phyloP scores from a whole-genome alignment of 2,888 invertebrate genomes.

The Sympetrum striolatum region DNA sequence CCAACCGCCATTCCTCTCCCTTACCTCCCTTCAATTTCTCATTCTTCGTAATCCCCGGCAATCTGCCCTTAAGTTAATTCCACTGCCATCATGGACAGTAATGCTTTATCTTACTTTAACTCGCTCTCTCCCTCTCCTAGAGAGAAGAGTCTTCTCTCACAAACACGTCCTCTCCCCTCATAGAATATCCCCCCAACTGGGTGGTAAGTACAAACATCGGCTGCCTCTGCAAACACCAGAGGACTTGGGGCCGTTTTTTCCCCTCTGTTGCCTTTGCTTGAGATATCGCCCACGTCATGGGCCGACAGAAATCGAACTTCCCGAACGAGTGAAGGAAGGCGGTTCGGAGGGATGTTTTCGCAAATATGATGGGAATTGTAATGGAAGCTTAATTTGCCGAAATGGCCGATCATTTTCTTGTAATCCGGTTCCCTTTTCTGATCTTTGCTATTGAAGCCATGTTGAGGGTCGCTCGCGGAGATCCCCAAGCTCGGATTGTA shows the following conservation, averaged over 20 bases:
- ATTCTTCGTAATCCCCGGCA: no score
- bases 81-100: no score
- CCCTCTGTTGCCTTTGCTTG: neutral
- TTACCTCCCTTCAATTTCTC: no score
- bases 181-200: neutral
- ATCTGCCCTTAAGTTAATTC: no score
- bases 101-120: no score
- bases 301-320: neutral
- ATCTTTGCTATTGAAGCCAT: neutral
- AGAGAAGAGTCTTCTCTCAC: neutral
- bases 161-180: neutral
- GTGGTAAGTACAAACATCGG: slow-evolving; percentile 27
- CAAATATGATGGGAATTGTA: neutral
- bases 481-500: no score
- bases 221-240: slow-evolving; percentile 31
- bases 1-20: no score
- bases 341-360: neutral
- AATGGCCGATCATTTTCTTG: neutral
- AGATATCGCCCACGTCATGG: neutral
- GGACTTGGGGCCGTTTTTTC: neutral
- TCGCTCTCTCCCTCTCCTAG: no score
- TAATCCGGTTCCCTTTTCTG: neutral
- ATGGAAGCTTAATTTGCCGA: neutral
- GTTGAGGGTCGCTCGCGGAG: neutral
- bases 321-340: neutral